These are phyloP conservation scores for Cistogaster globosa DNA, from an alignment of 2,888 invertebrate genomes.

Conservation along the genomic window DNA sequence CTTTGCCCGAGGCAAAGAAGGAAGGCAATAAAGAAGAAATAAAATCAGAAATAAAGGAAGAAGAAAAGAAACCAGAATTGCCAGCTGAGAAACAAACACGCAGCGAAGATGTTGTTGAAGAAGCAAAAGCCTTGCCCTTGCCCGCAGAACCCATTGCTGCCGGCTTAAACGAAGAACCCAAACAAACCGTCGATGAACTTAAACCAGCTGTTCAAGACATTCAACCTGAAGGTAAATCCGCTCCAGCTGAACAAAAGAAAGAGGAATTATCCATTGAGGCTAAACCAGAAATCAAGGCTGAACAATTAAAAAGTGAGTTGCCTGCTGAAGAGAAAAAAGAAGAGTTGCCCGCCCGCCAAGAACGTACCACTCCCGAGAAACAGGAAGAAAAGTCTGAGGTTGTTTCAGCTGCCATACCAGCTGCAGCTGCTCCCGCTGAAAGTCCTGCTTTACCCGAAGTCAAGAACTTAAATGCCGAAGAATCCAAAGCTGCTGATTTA, in stretches of 20 bases:
- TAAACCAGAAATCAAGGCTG: slow-evolving; percentile 54
- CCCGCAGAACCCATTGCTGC: slow-evolving; percentile 71
- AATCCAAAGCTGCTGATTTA: slow-evolving; percentile 67
- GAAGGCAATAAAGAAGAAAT: slow-evolving; percentile 63
- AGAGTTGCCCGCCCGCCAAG: slow-evolving; percentile 75
- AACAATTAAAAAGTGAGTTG: slow-evolving; percentile 41
- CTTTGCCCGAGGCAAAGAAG: slow-evolving; percentile 70
- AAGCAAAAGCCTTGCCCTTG: slow-evolving; percentile 74
- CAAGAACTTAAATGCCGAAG: slow-evolving; percentile 66
- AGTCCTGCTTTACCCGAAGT: slow-evolving; percentile 53
- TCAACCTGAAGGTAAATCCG: slow-evolving; percentile 69
- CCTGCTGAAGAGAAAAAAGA: slow-evolving; percentile 73
- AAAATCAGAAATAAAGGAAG: slow-evolving; percentile 69
- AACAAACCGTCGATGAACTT: slow-evolving; percentile 58
- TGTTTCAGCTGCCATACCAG: slow-evolving; percentile 37
- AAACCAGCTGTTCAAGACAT: slow-evolving; percentile 71
- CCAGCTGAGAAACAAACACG: slow-evolving; percentile 73
- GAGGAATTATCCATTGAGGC: slow-evolving; percentile 67
- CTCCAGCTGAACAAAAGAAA: slow-evolving; percentile 69
- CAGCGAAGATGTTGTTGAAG: slow-evolving; percentile 73
- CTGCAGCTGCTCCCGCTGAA: slow-evolving; percentile 50
- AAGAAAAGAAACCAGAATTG: slow-evolving; percentile 69
- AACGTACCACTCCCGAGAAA: slow-evolving; percentile 74
- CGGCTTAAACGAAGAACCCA: slow-evolving; percentile 71
- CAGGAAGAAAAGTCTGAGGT: slow-evolving; percentile 59